Evolutionary conservation across 2,797 vertebrate species (phyloP), one percentile per base, ranked within the genome.

Genomic region (Pelodytes ibericus): DNA sequence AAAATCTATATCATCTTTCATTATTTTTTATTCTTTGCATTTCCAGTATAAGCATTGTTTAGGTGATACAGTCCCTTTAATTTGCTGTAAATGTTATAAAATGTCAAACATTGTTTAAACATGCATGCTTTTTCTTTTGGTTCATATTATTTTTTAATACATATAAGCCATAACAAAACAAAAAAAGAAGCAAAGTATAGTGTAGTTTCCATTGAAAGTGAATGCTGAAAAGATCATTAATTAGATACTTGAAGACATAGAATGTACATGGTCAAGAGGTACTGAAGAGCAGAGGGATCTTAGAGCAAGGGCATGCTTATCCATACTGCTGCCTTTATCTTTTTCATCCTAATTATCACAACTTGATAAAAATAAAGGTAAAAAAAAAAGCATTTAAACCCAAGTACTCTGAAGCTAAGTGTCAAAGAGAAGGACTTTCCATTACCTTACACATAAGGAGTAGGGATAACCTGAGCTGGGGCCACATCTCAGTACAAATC

Each of bases 321-420:
- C 81, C 87, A 89, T 88, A n/a, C 84, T 88, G 79, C 79, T 80
- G 86, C 86, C 66, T 87, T 80, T 88, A 83, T 87, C 85, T 91
- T 85, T 88, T 84, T 82, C 84, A 82, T 7, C 59, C 36, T 85
- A 86, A 86, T 91, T 89, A 90, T 65, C 86, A 87, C 89, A 87
- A 90, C 89, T 88, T 82, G 68, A 87, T 81, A 84, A 85, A 88
- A 86, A 91, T 88, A 85, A 10, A 87, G 85, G 79, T 86, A 86
- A 89, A 91, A 89, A 33, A 30, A 59, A 59, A 59, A 1, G 7
- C n/a, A n/a, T n/a, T n/a, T n/a, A n/a, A n/a, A n/a, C 16, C 4
- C 18, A 85, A 86, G 80, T 77, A 85, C 86, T 88, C 82, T 82
- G 81, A 80, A 82, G 72, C 84, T 44, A 65, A 89, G 81, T 79